Conservation (phyloP, 1,140 invertebrate species). For the Riptortus pedestris region DNA sequence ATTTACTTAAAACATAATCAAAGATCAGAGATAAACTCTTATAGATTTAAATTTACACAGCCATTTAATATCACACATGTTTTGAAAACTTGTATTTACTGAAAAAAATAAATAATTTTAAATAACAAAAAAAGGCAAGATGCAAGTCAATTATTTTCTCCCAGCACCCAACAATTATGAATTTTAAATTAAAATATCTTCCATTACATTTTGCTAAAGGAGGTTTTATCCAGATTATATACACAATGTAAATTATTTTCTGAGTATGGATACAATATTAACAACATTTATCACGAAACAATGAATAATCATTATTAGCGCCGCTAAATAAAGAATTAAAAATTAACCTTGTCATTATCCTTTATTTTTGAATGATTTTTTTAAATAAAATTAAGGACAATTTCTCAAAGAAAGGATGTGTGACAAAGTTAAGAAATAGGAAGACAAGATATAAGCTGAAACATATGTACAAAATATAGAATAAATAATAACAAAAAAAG, state of each 20-base stretch:
- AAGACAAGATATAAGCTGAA: constrained; percentile 7
- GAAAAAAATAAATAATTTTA: neutral
- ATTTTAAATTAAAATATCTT: neutral
- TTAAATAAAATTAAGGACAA: neutral
- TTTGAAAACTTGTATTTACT: neutral
- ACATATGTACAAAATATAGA: neutral
- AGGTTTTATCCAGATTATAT: no score
- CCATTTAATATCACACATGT: constrained; percentile 17
- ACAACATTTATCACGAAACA: constrained; percentile 12
- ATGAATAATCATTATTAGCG: constrained; percentile 6
- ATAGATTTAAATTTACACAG: constrained; percentile 10
- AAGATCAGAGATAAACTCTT: constrained; percentile 7
- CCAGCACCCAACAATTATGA: neutral
- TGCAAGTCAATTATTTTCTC: neutral
- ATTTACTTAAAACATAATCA: no score
- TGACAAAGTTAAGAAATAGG: constrained; percentile 2
- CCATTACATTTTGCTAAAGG: no score
- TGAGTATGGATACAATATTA: neutral
- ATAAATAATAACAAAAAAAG: neutral
- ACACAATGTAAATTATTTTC: neutral
- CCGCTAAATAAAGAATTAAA: neutral
- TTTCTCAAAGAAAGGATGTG: neutral
- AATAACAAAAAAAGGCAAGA: neutral
- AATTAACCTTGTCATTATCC: neutral
- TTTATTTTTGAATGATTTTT: neutral